phyloP scores from a whole-genome alignment of 2,113 vertebrate genomes.

The Seriola aureovittata region DNA sequence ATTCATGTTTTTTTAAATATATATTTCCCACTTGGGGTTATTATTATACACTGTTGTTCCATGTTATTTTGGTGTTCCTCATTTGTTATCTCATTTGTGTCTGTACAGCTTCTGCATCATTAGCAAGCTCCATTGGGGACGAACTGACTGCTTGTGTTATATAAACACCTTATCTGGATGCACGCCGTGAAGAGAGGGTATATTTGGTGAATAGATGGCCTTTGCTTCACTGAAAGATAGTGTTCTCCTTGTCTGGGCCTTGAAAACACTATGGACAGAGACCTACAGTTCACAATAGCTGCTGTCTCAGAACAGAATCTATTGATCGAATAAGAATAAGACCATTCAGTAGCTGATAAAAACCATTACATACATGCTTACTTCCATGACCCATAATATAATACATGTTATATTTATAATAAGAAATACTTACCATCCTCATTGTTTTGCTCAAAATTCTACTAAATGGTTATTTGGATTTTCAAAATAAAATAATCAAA shows the following conservation, averaged over 20 bases:
- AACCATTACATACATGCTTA: too few relatives aligned
- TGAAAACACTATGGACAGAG: neutral
- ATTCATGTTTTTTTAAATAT: neutral
- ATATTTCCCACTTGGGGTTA: neutral
- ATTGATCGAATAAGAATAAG: too few relatives aligned
- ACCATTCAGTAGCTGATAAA: too few relatives aligned
- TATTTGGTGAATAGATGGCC: conserved; percentile 1
- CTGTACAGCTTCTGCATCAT: conserved; percentile 7
- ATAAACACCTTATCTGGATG: neutral
- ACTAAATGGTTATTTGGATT: too few relatives aligned
- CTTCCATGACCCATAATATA: too few relatives aligned
- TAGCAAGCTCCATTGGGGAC: neutral
- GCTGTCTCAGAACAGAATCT: neutral
- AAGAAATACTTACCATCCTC: too few relatives aligned
- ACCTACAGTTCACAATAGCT: neutral
- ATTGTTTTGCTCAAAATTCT: too few relatives aligned
- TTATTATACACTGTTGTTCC: neutral
- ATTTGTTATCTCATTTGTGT: conserved; percentile 11
- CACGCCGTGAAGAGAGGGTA: neutral
- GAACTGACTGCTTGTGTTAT: conserved; percentile 37
- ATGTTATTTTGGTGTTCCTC: neutral
- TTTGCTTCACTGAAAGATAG: neutral
- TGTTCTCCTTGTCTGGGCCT: too few relatives aligned
- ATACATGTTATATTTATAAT: too few relatives aligned
- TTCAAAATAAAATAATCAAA: too few relatives aligned